A percentile compares a stretch with the other conserved stretches of the same genome.
Conservation (phyloP, 2,797 vertebrate species). For the Epinephelus coioides region DNA sequence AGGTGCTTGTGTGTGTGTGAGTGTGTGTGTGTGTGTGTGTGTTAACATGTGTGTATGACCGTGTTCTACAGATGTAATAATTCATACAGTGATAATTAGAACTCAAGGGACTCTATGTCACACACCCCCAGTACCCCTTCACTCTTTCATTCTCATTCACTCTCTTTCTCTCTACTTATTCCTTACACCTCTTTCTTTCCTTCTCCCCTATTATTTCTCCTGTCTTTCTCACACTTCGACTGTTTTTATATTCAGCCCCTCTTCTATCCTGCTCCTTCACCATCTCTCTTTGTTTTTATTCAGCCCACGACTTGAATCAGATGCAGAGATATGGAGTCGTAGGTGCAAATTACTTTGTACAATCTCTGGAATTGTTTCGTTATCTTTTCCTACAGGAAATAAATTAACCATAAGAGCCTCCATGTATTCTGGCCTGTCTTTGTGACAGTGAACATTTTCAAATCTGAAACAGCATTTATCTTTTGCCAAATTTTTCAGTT, state of each 20-base stretch:
- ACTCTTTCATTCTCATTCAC: slow-evolving; percentile 43
- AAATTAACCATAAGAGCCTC: slow-evolving; percentile 7
- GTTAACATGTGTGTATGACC: slow-evolving; percentile 45
- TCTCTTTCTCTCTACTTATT: slow-evolving; percentile 22
- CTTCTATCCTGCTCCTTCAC: slow-evolving; percentile 19
- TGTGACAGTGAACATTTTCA: slow-evolving; percentile 3
- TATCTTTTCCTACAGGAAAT: slow-evolving; percentile 30
- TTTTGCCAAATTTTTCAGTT: not conserved
- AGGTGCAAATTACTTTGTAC: slow-evolving; percentile 37
- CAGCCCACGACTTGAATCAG: slow-evolving; percentile 30
- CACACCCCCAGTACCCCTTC: slow-evolving; percentile 63
- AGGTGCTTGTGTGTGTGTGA: slow-evolving; percentile 51
- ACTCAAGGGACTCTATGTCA: slow-evolving; percentile 78
- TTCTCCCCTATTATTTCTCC: slow-evolving; percentile 37
- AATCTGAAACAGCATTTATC: not conserved
- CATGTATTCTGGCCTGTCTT: slow-evolving; percentile 10
- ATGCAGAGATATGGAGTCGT: slow-evolving; percentile 20
- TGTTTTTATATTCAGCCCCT: slow-evolving; percentile 49
- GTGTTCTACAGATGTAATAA: slow-evolving; percentile 80
- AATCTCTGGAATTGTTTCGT: slow-evolving; percentile 25
- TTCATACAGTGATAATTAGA: slow-evolving; percentile 85
- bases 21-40: slow-evolving; percentile 24
- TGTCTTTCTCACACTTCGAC: slow-evolving; percentile 37
- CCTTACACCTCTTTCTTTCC: slow-evolving; percentile 24
- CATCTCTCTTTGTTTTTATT: slow-evolving; percentile 25